Conservation (phyloP, 2,797 vertebrate species). For the Carapus acus region DNA sequence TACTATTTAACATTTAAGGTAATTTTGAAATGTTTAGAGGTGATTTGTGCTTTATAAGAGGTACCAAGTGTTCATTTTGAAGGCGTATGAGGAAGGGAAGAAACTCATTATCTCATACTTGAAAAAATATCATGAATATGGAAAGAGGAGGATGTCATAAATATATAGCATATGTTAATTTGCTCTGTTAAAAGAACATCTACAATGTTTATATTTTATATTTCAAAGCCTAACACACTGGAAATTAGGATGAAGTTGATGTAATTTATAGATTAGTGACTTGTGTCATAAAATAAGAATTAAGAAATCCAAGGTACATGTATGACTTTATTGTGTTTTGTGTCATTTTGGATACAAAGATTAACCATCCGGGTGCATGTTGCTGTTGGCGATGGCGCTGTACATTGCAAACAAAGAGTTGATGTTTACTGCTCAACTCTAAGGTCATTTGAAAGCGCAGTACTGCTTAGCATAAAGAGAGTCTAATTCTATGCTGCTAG, state of each 20-base stretch:
- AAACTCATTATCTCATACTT: conserved; percentile 9
- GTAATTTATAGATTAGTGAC: not conserved
- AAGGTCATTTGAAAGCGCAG: too few relatives aligned
- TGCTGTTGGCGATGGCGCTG: too few relatives aligned
- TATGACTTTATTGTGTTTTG: too few relatives aligned
- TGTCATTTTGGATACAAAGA: too few relatives aligned
- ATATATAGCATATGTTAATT: conserved; percentile 27
- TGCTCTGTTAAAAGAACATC: conserved; percentile 19
- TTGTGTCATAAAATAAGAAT: too few relatives aligned
- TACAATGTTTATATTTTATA: conserved; percentile 28
- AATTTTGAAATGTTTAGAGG: conserved; percentile 22
- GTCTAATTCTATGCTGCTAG: too few relatives aligned
- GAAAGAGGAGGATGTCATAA: conserved; percentile 24
- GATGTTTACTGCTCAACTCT: too few relatives aligned
- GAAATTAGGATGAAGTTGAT: conserved; percentile 1
- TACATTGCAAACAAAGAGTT: too few relatives aligned
- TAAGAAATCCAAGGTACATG: too few relatives aligned
- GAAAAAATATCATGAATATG: conserved; percentile 19
- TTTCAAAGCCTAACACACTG: conserved; percentile 26
- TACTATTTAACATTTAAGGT: conserved; percentile 38
- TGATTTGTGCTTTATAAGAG: conserved; percentile 28
- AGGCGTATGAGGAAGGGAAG: conserved; percentile 43
- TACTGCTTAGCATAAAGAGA: too few relatives aligned
- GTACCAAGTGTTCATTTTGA: conserved; percentile 44
- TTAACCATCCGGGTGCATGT: too few relatives aligned